Conservation (phyloP, 2,888 invertebrate genomes). For the Lithodes maja region DNA sequence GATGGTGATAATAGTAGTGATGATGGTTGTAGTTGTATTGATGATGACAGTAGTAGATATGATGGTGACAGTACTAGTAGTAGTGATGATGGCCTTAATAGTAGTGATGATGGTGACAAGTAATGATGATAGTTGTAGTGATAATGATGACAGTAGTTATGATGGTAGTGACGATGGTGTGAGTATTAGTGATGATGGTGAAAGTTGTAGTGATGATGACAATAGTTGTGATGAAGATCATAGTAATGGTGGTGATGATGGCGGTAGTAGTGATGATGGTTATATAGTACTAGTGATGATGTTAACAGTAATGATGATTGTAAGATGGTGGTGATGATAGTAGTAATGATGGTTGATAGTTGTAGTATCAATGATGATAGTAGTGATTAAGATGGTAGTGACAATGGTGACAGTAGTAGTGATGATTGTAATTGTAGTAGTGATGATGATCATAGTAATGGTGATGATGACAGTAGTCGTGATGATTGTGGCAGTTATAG, state of each 20-base stretch:
- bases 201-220: background rate
- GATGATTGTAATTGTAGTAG: too few species aligned
- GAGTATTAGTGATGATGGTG: constrained; percentile 49
- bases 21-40: background rate
- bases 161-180: constrained; percentile 99
- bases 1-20: background rate
- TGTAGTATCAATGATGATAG: too few species aligned
- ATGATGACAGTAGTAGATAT: background rate
- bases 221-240: background rate
- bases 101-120: background rate
- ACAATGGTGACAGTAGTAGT: too few species aligned
- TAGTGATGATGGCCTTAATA: background rate
- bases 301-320: too few species aligned
- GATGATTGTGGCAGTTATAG: too few species aligned
- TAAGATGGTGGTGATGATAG: too few species aligned
- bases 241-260: background rate
- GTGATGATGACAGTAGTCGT: too few species aligned
- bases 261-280: background rate
- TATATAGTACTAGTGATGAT: background rate
- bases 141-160: constrained; percentile 81
- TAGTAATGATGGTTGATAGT: too few species aligned
- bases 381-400: too few species aligned
- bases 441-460: too few species aligned
- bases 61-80: background rate
- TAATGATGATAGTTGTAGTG: background rate